These are phyloP conservation scores for Eulithis testata DNA, from an alignment of 2,888 invertebrate species.

Conservation along the genomic window DNA sequence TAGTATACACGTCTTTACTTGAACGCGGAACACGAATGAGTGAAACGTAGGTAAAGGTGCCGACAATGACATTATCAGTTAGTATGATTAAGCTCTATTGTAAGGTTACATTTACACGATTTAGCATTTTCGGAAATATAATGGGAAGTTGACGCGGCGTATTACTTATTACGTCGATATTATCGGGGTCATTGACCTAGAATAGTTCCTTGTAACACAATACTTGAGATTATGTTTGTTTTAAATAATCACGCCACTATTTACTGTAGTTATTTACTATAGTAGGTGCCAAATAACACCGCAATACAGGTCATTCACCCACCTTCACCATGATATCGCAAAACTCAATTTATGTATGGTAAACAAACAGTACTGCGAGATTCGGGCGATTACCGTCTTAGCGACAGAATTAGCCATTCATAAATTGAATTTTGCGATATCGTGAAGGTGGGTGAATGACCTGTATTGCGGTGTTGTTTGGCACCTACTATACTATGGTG, in stretches of 20 bases:
- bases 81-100: slow-evolving; percentile 20
- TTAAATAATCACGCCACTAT: slow-evolving; percentile 4
- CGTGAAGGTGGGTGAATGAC: too few relatives aligned
- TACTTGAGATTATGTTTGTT: slow-evolving; percentile 9
- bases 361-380: too few relatives aligned
- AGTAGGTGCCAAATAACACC: too few relatives aligned
- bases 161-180: slow-evolving; percentile 10
- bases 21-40: slow-evolving; percentile 26
- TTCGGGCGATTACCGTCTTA: too few relatives aligned
- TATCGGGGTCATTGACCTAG: slow-evolving; percentile 29
- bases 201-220: slow-evolving; percentile 14
- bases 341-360: too few relatives aligned
- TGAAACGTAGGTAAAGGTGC: slow-evolving; percentile 10
- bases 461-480: too few relatives aligned
- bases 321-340: too few relatives aligned
- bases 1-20: slow-evolving; percentile 23
- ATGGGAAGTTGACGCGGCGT: slow-evolving; percentile 24
- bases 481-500: too few relatives aligned
- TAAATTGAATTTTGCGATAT: too few relatives aligned
- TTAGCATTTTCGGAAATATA: slow-evolving; percentile 26
- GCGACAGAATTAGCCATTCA: too few relatives aligned
- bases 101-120: slow-evolving; percentile 17
- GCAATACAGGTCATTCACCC: too few relatives aligned
- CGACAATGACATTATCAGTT: slow-evolving; percentile 20
- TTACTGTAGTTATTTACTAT: background rate